Evolutionary conservation across 2,797 vertebrate genomes (phyloP), one percentile per base, ranked within the genome.

Genomic region (Gymnocypris eckloni): DNA sequence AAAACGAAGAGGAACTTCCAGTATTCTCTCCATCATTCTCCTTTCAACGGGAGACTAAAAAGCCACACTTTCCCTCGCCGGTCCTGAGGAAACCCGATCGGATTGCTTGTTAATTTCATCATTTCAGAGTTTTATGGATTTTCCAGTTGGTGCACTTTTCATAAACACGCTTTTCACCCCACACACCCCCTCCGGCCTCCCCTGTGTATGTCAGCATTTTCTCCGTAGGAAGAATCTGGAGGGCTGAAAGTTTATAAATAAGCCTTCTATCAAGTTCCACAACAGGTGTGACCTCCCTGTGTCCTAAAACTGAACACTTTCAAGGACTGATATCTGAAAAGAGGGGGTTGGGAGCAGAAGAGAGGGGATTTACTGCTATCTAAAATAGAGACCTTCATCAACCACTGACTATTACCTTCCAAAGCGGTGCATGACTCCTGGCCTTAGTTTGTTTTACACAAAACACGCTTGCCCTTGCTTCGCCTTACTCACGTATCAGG

Each of bases 181-280:
- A 92, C 90, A 87, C 87, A 84, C 73, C 87, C 85, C 56, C 81
- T 84, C 86, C 67, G 56, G 67, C 88, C 85, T 94, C 92, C 95
- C 94, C 94, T 69, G 94, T 95, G 94, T 96, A 96, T 96, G 97
- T 97, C 96, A 96, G 97, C 95, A 91, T 97, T 97, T 98, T 98
- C 97, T 97, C 96, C 96, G 97, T 97, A 95, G 95, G 94, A 98
- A 97, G 98, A 98, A 98, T 98, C 97, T 95, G 94, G 94, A 97
- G 96, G 96, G 96, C 97, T 95, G 97, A 98, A 99, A 98, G 97
- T 99, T 99, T 99, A 99, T 98, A 99, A 99, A 99, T 99, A 99
- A 99, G 97, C 97, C 98, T 98, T 99, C 98, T 97, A 98, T 99
- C 98, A 99, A 98, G 98, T 99, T 99, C 98, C 98, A 97, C 97